These are phyloP conservation scores for Heterocephalus glaber DNA, from an alignment of 2,113 vertebrate genomes.

Conservation along the genomic window DNA sequence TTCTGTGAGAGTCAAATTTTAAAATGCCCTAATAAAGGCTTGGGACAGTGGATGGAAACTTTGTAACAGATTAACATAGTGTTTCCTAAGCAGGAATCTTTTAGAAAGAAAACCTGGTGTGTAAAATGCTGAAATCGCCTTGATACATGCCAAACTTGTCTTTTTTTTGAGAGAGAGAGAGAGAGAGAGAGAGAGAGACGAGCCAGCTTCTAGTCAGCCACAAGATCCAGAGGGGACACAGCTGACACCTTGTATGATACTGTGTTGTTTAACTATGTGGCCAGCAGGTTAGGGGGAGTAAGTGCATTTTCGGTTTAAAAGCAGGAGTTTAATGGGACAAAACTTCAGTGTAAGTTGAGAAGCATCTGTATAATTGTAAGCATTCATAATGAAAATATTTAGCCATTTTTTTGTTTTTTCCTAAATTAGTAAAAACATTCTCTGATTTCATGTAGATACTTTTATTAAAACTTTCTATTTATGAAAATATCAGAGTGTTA, in stretches of 20 bases:
- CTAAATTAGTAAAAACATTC: background rate
- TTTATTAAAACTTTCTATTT: background rate
- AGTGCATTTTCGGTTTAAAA: background rate
- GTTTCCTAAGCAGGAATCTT: background rate
- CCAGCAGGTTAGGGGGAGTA: background rate
- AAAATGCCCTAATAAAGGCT: background rate
- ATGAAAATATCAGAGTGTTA: background rate
- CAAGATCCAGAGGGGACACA: background rate
- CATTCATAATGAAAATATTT: background rate
- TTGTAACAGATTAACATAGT: background rate
- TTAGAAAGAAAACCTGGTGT: background rate
- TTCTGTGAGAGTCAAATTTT: background rate
- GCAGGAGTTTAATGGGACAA: background rate
- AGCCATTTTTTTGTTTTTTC: background rate
- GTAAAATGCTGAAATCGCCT: background rate
- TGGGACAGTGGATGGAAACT: background rate
- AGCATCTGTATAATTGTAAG: background rate
- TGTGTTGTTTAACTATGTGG: no score
- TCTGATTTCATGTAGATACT: background rate
- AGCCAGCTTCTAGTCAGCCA: background rate
- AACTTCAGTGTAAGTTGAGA: background rate
- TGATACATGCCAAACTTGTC: background rate
- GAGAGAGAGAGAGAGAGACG: background rate
- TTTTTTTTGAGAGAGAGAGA: background rate
- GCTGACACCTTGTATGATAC: no score